A percentile compares a stretch with the other conserved stretches of the same genome.
These are phyloP conservation scores for Penaeus vannamei DNA, from an alignment of 1,140 invertebrate species.

Conservation along the genomic window DNA sequence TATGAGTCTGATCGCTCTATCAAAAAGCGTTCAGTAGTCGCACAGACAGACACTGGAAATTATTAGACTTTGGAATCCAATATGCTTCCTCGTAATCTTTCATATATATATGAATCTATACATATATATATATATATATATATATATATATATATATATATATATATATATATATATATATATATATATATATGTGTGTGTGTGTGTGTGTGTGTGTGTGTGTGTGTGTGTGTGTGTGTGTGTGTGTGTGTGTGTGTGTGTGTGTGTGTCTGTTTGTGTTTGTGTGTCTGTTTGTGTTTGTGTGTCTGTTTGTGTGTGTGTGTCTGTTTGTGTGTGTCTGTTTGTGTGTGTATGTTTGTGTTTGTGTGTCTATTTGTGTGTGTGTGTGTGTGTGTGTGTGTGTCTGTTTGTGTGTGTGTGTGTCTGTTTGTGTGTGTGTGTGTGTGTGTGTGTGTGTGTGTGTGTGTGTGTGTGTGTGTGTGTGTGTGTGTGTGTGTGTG, in stretches of 20 bases:
- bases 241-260: neutral
- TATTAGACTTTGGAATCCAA: no score
- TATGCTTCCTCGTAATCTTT: neutral
- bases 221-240: neutral
- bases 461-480: neutral
- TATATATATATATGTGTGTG: neutral
- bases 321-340: neutral
- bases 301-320: neutral
- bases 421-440: neutral
- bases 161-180: slow-evolving; percentile 29
- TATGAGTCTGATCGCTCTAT: no score
- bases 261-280: neutral
- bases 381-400: neutral
- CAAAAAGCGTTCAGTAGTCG: no score
- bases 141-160: slow-evolving; percentile 20
- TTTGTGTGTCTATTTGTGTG: neutral
- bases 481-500: no score
- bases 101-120: slow-evolving; percentile 15
- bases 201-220: neutral
- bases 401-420: no score
- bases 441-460: neutral
- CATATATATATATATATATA: slow-evolving; percentile 29
- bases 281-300: no score
- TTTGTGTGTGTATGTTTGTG: neutral
- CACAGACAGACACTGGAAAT: no score